Evolutionary conservation across 30 jellyfish, hydroid and myxozoan genomes (phyloP).

Genomic region (Cassiopea andromeda): DNA sequence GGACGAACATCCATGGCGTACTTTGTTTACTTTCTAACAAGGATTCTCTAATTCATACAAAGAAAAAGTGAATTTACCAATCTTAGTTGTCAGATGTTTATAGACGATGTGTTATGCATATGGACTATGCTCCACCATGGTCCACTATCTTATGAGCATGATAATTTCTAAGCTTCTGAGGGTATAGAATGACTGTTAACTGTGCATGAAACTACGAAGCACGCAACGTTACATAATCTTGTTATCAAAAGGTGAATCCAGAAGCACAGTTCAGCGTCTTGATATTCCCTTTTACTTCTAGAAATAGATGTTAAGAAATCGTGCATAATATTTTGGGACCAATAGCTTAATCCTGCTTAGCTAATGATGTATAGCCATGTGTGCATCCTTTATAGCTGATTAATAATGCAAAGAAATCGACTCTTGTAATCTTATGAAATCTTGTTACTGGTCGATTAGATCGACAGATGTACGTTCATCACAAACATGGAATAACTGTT

Average conservation of each 20-base stretch:
- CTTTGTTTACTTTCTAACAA: no score
- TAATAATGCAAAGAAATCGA: constrained; percentile 22
- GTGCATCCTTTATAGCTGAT: constrained; percentile 19
- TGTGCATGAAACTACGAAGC: background rate
- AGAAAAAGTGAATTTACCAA: no score
- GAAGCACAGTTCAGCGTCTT: background rate
- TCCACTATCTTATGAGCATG: background rate
- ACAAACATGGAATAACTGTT: background rate
- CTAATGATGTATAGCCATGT: constrained; percentile 46
- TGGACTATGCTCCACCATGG: no score
- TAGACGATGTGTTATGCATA: no score
- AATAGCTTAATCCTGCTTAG: constrained; percentile 17
- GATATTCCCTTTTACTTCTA: constrained; percentile 14
- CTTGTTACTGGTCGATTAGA: constrained; percentile 36
- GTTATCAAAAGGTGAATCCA: constrained; percentile 3
- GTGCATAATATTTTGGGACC: constrained; percentile 51
- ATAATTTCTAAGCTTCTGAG: background rate
- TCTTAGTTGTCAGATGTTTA: no score
- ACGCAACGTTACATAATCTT: background rate
- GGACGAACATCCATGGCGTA: no score
- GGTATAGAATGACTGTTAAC: background rate
- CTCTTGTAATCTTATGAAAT: constrained; percentile 17
- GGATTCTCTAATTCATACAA: no score
- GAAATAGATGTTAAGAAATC: constrained; percentile 20
- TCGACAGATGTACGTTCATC: constrained; percentile 33